Conservation (phyloP, 2,888 invertebrate species). For the Chrysomela aeneicollis region DNA sequence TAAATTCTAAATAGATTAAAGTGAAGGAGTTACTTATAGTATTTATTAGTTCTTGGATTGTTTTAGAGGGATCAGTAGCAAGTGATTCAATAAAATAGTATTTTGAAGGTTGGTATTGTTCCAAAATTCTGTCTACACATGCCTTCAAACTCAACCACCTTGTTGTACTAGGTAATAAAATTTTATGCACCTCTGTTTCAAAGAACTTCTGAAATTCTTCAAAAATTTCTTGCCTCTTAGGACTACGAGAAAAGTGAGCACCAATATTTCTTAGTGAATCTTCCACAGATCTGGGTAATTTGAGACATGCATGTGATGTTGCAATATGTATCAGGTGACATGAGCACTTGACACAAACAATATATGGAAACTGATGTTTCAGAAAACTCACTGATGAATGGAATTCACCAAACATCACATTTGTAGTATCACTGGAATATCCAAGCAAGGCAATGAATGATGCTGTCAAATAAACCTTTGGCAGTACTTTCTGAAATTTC, state of each 20-base stretch:
- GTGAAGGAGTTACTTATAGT: conserved; percentile 18
- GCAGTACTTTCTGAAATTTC: too few relatives aligned
- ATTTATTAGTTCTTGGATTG: conserved; percentile 1
- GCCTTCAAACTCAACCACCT: too few relatives aligned
- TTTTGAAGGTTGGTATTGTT: too few relatives aligned
- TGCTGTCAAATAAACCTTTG: too few relatives aligned
- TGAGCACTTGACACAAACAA: conserved; percentile 2
- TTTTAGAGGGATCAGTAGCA: conserved; percentile 8
- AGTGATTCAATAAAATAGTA: too few relatives aligned
- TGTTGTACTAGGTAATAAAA: too few relatives aligned
- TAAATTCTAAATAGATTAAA: conserved; percentile 19
- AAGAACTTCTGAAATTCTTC: neutral
- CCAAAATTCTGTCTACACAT: too few relatives aligned
- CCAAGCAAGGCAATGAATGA: too few relatives aligned
- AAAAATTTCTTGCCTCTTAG: neutral
- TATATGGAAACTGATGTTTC: neutral
- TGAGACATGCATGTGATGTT: neutral
- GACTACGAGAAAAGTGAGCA: neutral
- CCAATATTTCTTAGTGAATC: neutral
- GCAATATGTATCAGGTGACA: neutral
- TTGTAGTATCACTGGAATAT: too few relatives aligned
- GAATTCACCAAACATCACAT: too few relatives aligned
- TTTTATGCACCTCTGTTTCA: too few relatives aligned
- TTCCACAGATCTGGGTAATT: neutral
- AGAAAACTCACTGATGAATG: neutral